Percentiles rank a stretch among this genome's conserved stretches.
Evolutionary conservation across 2,797 vertebrate species (phyloP).

Genomic region (Dermochelys coriacea): DNA sequence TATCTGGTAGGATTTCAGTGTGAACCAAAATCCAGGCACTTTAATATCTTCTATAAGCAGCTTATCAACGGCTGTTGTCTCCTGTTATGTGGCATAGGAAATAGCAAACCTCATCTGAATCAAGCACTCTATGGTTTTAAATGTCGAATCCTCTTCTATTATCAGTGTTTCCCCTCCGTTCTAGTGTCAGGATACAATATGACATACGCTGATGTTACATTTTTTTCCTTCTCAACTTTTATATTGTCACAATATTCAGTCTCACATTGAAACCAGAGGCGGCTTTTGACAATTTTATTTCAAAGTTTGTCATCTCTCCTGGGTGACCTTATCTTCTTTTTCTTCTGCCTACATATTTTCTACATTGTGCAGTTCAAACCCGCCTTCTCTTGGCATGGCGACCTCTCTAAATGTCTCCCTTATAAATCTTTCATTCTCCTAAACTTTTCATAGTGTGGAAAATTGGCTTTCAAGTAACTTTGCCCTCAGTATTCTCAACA

Average conservation of each 20-base stretch:
- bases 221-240: background rate
- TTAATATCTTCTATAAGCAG: background rate
- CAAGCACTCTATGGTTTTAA: slow-evolving; percentile 21
- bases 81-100: background rate
- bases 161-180: background rate
- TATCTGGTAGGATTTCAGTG: background rate
- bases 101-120: background rate
- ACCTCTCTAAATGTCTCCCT: slow-evolving; percentile 44
- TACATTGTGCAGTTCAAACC: background rate
- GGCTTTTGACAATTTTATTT: slow-evolving; percentile 8
- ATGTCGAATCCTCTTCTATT: background rate
- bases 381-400: background rate
- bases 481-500: background rate
- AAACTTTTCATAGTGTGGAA: slow-evolving; percentile 30
- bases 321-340: slow-evolving; percentile 1
- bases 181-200: background rate
- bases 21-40: background rate
- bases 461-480: slow-evolving; percentile 48
- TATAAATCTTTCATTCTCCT: slow-evolving; percentile 50
- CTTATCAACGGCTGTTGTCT: background rate
- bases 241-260: background rate
- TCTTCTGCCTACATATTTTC: background rate
- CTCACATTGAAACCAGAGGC: background rate
- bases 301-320: background rate
- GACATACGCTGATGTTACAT: background rate